Conservation (phyloP, 2,888 invertebrate species). For the Heliconius erato region DNA sequence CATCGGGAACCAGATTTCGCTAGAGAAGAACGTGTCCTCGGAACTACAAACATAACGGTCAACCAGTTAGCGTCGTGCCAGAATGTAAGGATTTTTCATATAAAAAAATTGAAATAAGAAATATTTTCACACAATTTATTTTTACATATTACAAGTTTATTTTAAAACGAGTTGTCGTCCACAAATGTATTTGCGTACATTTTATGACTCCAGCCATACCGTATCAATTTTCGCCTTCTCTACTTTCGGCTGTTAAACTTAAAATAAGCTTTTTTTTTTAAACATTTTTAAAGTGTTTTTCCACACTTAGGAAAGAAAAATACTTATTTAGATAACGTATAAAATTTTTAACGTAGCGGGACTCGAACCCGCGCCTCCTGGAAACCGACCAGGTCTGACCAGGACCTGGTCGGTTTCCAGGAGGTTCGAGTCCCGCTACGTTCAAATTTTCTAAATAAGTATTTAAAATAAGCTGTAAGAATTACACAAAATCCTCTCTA, state of each 20-base stretch:
- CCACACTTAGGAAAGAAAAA: too few relatives aligned
- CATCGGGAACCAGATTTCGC: slow-evolving; percentile 74
- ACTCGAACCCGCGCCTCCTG: too few relatives aligned
- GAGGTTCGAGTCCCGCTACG: too few relatives aligned
- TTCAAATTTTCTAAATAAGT: too few relatives aligned
- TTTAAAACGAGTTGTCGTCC: neutral
- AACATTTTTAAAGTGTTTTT: too few relatives aligned
- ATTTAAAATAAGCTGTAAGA: neutral
- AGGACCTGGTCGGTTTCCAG: too few relatives aligned
- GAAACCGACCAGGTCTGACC: too few relatives aligned
- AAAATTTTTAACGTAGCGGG: too few relatives aligned
- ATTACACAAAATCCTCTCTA: too few relatives aligned
- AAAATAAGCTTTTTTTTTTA: neutral
- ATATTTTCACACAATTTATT: neutral
- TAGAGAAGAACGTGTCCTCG: slow-evolving; percentile 65
- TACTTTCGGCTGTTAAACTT: neutral
- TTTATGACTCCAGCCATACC: neutral
- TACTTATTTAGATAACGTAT: too few relatives aligned
- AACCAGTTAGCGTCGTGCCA: slow-evolving; percentile 67
- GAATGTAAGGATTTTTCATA: slow-evolving; percentile 63
- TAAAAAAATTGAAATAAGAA: neutral
- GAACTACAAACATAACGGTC: slow-evolving; percentile 69
- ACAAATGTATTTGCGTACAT: neutral
- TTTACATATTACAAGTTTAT: neutral
- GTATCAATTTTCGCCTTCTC: neutral